Evolutionary conservation across 2,797 vertebrate genomes (phyloP).

Genomic region (Aplochiton taeniatus): DNA sequence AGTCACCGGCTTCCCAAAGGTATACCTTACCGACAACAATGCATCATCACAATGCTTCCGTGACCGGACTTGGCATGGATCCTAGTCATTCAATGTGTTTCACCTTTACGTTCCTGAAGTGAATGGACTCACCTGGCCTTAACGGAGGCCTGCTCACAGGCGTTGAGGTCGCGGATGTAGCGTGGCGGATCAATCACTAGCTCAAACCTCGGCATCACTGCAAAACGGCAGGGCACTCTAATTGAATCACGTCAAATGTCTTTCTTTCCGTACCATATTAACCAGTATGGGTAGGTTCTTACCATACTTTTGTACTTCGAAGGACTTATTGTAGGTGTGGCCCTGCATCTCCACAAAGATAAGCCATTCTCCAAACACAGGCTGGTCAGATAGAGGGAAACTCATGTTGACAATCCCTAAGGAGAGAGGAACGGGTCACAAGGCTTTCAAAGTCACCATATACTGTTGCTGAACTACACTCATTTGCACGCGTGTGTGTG

Average conservation of each 20-base stretch:
- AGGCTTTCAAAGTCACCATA: neutral
- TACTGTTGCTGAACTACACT: neutral
- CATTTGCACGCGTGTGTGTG: neutral
- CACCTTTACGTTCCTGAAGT: neutral
- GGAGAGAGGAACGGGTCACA: constrained; percentile 4
- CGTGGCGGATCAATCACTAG: constrained; percentile 81
- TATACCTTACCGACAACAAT: constrained; percentile 76
- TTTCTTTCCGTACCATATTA: too few species aligned
- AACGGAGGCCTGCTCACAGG: constrained; percentile 83
- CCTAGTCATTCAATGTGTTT: too few species aligned
- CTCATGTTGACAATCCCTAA: constrained; percentile 88
- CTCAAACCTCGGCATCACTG: constrained; percentile 91
- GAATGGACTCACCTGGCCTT: constrained; percentile 79
- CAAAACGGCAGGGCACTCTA: too few species aligned
- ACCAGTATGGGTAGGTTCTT: constrained; percentile 49
- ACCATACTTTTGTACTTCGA: constrained; percentile 95
- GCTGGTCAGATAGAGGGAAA: constrained; percentile 93
- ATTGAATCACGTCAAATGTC: too few species aligned
- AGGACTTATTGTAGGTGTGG: constrained; percentile 89
- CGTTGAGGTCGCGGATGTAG: constrained; percentile 84
- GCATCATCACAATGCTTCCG: neutral
- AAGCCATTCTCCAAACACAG: constrained; percentile 90
- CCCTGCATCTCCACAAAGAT: constrained; percentile 90
- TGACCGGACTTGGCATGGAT: too few species aligned
- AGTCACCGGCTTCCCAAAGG: constrained; percentile 88